A percentile compares a stretch with the other conserved stretches of the same genome.
Conservation (phyloP, 2,888 invertebrate species). For the Phyllotreta striolata region DNA sequence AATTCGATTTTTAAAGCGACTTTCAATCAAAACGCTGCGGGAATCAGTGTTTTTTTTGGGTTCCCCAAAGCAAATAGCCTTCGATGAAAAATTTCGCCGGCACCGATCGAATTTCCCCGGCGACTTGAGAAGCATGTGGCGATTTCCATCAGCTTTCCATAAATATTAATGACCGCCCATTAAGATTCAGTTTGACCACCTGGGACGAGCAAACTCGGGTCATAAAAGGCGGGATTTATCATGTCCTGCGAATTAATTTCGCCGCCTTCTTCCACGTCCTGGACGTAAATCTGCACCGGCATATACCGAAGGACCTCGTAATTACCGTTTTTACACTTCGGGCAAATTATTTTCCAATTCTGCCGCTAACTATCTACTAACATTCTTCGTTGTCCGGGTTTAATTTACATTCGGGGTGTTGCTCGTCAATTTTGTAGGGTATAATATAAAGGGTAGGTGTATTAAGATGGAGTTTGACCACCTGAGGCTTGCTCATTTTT, state of each 20-base stretch:
- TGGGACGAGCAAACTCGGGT: constrained; percentile 41
- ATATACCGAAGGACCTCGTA: too few species aligned
- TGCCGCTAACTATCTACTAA: neutral
- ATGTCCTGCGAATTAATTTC: constrained; percentile 41
- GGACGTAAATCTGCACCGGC: neutral
- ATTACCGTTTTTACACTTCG: too few species aligned
- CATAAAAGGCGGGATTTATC: constrained; percentile 39
- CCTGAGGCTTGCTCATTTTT: constrained; percentile 41
- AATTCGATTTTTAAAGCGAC: neutral
- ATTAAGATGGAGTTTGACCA: constrained; percentile 47
- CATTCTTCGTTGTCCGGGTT: neutral
- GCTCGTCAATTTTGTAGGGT: too few species aligned
- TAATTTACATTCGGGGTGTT: too few species aligned
- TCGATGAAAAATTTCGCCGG: constrained; percentile 4
- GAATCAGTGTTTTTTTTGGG: neutral
- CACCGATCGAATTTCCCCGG: constrained; percentile 29
- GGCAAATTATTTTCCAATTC: constrained; percentile 5
- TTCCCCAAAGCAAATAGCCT: constrained; percentile 1
- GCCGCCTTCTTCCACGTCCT: constrained; percentile 16
- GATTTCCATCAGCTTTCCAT: constrained; percentile 41
- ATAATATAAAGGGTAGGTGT: constrained; percentile 44
- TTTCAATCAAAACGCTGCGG: neutral
- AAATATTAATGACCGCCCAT: constrained; percentile 48
- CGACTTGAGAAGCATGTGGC: constrained; percentile 29
- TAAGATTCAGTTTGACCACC: constrained; percentile 49